These are phyloP conservation scores for Nemopilema nomurai DNA, from an alignment of 30 jellyfish, hydroid and myxozoan species.

Conservation along the genomic window DNA sequence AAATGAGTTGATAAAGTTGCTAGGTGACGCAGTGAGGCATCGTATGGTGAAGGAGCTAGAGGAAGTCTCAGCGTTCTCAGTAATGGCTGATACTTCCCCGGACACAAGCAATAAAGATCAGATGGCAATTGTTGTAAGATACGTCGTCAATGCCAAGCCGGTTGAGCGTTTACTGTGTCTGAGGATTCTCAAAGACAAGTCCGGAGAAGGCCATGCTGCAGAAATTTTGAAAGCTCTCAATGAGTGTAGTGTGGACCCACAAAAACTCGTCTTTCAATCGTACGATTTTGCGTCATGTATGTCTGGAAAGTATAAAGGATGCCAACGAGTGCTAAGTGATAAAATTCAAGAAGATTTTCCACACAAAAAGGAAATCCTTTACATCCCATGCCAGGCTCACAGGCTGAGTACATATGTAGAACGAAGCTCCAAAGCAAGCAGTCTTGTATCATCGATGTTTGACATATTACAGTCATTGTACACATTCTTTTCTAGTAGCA, in stretches of 20 bases:
- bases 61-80: no score
- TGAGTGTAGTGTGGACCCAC: conserved; percentile 13
- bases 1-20: no score
- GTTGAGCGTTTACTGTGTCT: neutral
- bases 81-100: no score
- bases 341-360: conserved; percentile 8
- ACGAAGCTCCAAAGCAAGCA: conserved; percentile 40
- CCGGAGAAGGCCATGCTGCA: conserved; percentile 43
- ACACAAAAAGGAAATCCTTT: conserved; percentile 10
- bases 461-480: conserved; percentile 9
- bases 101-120: no score
- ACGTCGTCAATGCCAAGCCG: no score
- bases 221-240: conserved; percentile 38
- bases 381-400: conserved; percentile 34
- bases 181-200: conserved; percentile 31
- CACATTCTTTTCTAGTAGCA: conserved; percentile 36
- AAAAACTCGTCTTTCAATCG: conserved; percentile 23
- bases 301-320: conserved; percentile 26
- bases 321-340: conserved; percentile 2
- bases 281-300: conserved; percentile 32
- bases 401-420: conserved; percentile 28
- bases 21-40: no score
- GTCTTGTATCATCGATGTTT: conserved; percentile 21
- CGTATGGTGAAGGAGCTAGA: no score
- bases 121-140: no score